Conservation (phyloP, 2,113 vertebrate genomes). For the Aptenodytes patagonicus region DNA sequence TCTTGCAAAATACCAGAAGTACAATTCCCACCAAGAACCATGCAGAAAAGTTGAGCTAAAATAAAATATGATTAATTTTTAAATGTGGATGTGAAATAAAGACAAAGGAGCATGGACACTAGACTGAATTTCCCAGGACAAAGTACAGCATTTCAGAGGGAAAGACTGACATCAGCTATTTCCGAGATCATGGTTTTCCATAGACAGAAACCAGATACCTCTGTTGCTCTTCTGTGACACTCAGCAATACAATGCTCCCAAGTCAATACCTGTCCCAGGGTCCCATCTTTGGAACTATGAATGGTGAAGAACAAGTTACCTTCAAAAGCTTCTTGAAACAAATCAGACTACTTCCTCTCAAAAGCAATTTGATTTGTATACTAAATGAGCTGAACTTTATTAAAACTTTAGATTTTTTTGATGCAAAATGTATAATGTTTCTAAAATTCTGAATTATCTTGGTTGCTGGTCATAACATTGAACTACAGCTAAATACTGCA, state of each 20-base stretch:
- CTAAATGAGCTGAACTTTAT: background rate
- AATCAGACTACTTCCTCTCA: background rate
- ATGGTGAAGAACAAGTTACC: background rate
- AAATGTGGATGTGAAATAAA: background rate
- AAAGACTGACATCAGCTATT: background rate
- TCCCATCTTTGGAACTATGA: background rate
- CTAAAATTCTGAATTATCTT: background rate
- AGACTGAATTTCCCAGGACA: background rate
- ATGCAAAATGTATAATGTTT: background rate
- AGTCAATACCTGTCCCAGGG: background rate
- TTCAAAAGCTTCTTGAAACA: background rate
- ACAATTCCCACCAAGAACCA: background rate
- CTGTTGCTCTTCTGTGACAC: background rate
- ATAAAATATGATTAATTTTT: background rate
- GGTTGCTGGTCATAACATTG: background rate
- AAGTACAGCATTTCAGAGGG: background rate
- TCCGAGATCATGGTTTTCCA: background rate
- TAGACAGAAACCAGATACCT: background rate
- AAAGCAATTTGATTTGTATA: background rate
- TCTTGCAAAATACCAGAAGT: background rate
- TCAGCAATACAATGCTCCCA: background rate
- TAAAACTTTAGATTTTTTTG: background rate
- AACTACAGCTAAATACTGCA: background rate
- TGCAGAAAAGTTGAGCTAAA: background rate
- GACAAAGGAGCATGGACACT: background rate